Conservation (phyloP, 1,140 invertebrate species). For the Vanessa atalanta region DNA sequence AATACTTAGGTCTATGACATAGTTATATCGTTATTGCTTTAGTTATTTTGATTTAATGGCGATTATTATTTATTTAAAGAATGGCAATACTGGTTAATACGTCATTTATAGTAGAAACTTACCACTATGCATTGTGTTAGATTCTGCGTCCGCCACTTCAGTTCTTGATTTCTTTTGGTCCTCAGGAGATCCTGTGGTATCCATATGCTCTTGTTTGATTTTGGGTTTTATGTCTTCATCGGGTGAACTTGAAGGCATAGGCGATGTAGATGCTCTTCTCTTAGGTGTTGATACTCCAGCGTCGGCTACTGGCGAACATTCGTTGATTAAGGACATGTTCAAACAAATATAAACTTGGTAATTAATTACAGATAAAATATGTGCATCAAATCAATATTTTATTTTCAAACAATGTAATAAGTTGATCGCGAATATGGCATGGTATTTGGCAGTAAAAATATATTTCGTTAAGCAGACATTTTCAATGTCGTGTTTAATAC, state of each 20-base stretch:
- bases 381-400: neutral
- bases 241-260: conserved; percentile 82
- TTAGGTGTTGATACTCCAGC: conserved; percentile 83
- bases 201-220: conserved; percentile 87
- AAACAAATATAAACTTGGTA: neutral
- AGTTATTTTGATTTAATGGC: neutral
- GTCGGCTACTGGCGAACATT: conserved; percentile 62
- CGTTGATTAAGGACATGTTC: neutral
- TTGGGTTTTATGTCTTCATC: conserved; percentile 87
- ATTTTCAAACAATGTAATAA: neutral
- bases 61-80: neutral
- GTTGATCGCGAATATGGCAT: neutral
- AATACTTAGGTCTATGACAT: neutral
- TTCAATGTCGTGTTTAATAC: neutral
- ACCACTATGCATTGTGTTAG: conserved; percentile 94
- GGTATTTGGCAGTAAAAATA: neutral
- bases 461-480: conserved; percentile 3
- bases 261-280: conserved; percentile 83
- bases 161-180: conserved; percentile 88
- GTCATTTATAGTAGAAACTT: conserved; percentile 72
- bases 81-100: neutral
- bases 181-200: conserved; percentile 82
- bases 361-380: too few species aligned
- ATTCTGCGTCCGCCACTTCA: conserved; percentile 91
- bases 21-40: neutral